A percentile compares a stretch with the other conserved stretches of the same genome.
These are phyloP conservation scores for Tribolium castaneum DNA, from an alignment of 1,140 invertebrate species.

Conservation along the genomic window DNA sequence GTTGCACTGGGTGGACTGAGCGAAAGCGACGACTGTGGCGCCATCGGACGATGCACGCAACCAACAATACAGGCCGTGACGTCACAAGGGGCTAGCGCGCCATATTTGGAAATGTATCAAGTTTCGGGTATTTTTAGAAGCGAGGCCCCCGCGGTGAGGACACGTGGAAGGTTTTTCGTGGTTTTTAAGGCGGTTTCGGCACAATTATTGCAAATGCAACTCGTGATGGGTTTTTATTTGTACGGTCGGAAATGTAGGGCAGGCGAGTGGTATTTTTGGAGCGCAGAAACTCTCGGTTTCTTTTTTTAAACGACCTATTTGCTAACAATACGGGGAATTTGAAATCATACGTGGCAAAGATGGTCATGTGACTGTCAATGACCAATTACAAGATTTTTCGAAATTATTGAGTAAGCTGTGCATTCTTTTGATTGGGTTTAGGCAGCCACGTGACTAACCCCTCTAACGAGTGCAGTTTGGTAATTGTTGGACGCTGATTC, in stretches of 20 bases:
- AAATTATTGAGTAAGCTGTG: not conserved
- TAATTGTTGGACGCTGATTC: too few relatives aligned
- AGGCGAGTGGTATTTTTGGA: too few relatives aligned
- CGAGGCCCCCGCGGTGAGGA: not conserved
- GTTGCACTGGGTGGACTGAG: slow-evolving; percentile 53
- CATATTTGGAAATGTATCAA: slow-evolving; percentile 54
- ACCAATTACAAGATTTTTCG: not conserved
- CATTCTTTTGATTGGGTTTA: not conserved
- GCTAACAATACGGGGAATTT: not conserved
- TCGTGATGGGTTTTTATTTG: too few relatives aligned
- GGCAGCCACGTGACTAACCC: not conserved
- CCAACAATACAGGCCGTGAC: slow-evolving; percentile 44
- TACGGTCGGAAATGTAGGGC: too few relatives aligned
- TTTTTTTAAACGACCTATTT: too few relatives aligned
- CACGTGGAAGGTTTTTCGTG: not conserved
- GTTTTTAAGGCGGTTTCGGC: too few relatives aligned
- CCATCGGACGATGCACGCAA: slow-evolving; percentile 32
- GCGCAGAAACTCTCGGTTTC: too few relatives aligned
- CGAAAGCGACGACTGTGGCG: slow-evolving; percentile 16
- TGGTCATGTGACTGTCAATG: not conserved
- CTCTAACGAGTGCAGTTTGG: too few relatives aligned
- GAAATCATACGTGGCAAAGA: not conserved
- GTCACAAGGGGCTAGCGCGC: slow-evolving; percentile 47
- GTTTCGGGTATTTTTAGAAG: slow-evolving; percentile 51
- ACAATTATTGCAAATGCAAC: too few relatives aligned